A percentile compares a stretch with the other conserved stretches of the same genome.
Evolutionary conservation across 2,888 invertebrate genomes (phyloP).

Genomic region (Pheosia tremula): DNA sequence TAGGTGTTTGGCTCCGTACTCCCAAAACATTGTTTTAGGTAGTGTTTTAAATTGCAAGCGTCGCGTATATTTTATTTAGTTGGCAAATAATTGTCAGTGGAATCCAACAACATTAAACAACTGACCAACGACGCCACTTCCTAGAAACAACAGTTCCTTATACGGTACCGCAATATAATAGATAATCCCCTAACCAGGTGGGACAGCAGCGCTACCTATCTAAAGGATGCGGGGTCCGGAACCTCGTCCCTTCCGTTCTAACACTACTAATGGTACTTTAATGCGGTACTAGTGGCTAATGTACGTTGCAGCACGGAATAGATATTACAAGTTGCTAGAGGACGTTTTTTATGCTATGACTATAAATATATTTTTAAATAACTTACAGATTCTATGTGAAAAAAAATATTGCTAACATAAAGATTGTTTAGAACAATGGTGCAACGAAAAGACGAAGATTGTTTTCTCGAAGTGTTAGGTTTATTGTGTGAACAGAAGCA

Average conservation of each 20-base stretch:
- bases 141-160: conserved; percentile 6
- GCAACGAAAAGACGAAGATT: conserved; percentile 62
- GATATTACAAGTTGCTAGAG: too few relatives aligned
- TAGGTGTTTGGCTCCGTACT: too few relatives aligned
- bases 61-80: too few relatives aligned
- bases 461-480: conserved; percentile 64
- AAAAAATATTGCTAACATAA: too few relatives aligned
- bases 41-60: too few relatives aligned
- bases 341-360: too few relatives aligned
- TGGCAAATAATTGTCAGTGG: too few relatives aligned
- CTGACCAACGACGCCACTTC: background rate
- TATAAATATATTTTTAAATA: too few relatives aligned
- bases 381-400: too few relatives aligned
- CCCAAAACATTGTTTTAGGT: too few relatives aligned
- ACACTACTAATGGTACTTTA: conserved; percentile 10
- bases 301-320: background rate
- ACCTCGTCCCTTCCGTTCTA: conserved; percentile 31
- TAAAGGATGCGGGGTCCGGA: conserved; percentile 27
- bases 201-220: conserved; percentile 20
- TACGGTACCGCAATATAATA: conserved; percentile 12
- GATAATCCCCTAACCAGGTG: conserved; percentile 15
- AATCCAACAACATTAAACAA: background rate
- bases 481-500: conserved; percentile 64
- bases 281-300: conserved; percentile 4
- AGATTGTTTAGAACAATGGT: conserved; percentile 62